Evolutionary conservation across 2,888 invertebrate species (phyloP), one percentile per base, ranked within the genome.

Genomic region (Folsomia candida): DNA sequence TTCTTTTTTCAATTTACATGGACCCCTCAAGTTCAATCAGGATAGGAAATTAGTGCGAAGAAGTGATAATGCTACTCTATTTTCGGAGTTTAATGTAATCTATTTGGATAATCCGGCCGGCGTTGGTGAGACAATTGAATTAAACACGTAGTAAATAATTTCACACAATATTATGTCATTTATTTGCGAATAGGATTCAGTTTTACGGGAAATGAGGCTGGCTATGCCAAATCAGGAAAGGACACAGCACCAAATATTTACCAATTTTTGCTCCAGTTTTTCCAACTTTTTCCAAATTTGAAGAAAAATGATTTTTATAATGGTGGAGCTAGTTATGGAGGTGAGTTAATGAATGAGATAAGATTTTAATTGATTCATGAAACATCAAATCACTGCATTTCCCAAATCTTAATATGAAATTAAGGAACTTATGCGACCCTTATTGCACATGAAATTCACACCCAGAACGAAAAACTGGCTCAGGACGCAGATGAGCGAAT

Each of bases 391-490:
- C 37, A 9, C 37, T 4, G 4, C 37, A 37, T 37, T 37, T 37
- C 4, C 37, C n/a, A n/a, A n/a, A n/a, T n/a, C n/a, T n/a, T n/a
- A n/a, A n/a, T n/a, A n/a, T n/a, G n/a, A n/a, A 47, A 47, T 11
- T 11, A n/a, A 67, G 67, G 27, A 18, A 65, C 67, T 1, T 73
- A 73, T 65, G 70, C 70, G 1, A 29, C 65, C 9, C 18, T 59
- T 9, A 57, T 54, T 6, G 70, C 70, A n/a, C 47, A 68, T 29
- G 61, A 62, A 14, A 73, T 70, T 24, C 73, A 70, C 22, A 26
- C 37, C 20, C 4, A 70, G 65, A 73, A 90, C 79, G 86, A 87
- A 77, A 88, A 88, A 73, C 87, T 87, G 80, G 84, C 85, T 4
- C 14, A 4, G 37, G 37, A 37, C 37, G 37, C 37, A 37, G 60